Conservation (phyloP, 1,140 invertebrate genomes). For the Pantala flavescens region DNA sequence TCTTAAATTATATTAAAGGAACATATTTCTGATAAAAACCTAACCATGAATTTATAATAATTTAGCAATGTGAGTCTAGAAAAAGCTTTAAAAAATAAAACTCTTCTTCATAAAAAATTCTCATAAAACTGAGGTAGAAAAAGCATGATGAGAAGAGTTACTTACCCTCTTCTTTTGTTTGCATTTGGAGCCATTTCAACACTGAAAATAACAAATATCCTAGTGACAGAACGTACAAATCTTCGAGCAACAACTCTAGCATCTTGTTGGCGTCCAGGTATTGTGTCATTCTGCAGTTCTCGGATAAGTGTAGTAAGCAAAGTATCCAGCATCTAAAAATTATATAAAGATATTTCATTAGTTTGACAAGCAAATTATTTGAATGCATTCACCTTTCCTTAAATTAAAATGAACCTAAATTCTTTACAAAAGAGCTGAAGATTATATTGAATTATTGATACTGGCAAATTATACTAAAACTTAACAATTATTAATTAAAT, state of each 20-base stretch:
- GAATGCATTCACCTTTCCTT: too few species aligned
- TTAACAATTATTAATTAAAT: too few species aligned
- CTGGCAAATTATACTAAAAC: too few species aligned
- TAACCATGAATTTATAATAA: too few species aligned
- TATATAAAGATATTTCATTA: constrained; percentile 21
- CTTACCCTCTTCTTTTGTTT: constrained; percentile 57
- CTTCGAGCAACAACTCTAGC: constrained; percentile 74
- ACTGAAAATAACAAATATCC: constrained; percentile 93
- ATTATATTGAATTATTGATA: too few species aligned
- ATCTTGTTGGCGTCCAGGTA: constrained; percentile 62
- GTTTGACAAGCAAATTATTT: too few species aligned
- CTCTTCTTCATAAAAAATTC: background rate
- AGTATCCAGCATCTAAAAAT: constrained; percentile 65
- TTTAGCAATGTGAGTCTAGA: too few species aligned
- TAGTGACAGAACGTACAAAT: constrained; percentile 89
- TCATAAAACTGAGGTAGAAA: background rate
- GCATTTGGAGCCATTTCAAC: constrained; percentile 86
- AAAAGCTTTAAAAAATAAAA: too few species aligned
- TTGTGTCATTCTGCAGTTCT: constrained; percentile 60
- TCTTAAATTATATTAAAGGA: too few species aligned
- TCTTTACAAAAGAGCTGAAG: too few species aligned
- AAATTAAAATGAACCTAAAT: too few species aligned
- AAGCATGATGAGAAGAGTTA: constrained; percentile 15
- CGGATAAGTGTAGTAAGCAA: constrained; percentile 78
- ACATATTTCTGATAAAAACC: too few species aligned